Percentiles rank a stretch among this genome's conserved stretches.
These are phyloP conservation scores for Hybognathus amarus DNA, from an alignment of 2,797 vertebrate genomes.

Conservation along the genomic window DNA sequence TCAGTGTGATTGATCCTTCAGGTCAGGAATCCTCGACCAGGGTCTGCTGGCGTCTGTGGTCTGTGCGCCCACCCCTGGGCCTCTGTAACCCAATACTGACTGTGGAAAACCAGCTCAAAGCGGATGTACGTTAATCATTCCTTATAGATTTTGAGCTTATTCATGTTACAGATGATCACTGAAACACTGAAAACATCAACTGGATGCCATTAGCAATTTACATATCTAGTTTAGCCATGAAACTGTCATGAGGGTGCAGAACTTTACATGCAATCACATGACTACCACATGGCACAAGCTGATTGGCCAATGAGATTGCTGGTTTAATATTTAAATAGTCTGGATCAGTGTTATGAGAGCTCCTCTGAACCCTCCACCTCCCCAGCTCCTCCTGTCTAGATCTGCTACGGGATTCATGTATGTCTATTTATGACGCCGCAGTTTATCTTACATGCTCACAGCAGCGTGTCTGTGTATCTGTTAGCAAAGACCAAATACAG, in stretches of 20 bases:
- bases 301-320: not conserved
- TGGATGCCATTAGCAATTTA: too few relatives aligned
- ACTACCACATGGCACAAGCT: not conserved
- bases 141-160: not conserved
- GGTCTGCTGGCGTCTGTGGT: slow-evolving; percentile 47
- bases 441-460: too few relatives aligned
- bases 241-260: too few relatives aligned
- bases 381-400: not conserved
- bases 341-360: too few relatives aligned
- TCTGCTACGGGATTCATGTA: not conserved
- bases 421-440: too few relatives aligned
- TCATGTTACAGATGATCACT: not conserved
- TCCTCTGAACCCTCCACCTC: not conserved
- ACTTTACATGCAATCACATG: not conserved
- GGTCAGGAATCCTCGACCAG: slow-evolving; percentile 2
- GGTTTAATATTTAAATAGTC: not conserved
- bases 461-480: too few relatives aligned
- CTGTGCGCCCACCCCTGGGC: slow-evolving; percentile 22
- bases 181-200: too few relatives aligned
- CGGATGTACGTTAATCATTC: not conserved
- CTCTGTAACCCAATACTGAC: slow-evolving; percentile 45
- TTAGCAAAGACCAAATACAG: too few relatives aligned
- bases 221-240: not conserved
- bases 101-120: slow-evolving; percentile 17
- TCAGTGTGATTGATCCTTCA: slow-evolving; percentile 12